Evolutionary conservation across 2,888 invertebrate species (phyloP), one percentile per base, ranked within the genome.

Genomic region (Cantharis nigra): DNA sequence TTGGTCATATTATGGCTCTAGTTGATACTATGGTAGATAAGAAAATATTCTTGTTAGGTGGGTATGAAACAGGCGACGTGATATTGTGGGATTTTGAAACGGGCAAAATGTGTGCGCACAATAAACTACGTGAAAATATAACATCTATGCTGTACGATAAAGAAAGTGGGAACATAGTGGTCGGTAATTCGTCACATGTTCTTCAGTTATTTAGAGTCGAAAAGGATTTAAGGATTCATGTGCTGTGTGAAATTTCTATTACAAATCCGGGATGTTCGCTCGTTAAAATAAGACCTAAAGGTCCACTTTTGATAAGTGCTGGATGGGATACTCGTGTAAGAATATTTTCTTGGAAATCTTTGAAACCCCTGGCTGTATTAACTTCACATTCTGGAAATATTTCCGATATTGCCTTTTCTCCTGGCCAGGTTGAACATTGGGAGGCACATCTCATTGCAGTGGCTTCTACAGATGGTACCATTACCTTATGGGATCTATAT

Each of bases 401-500:
- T 71, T 92, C 94, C 85, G 94, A 95, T 86, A 91, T 95, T 75
- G 91, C 91, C 65, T 95, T 93, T 88, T 94, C 95, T 3, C 88
- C 89, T 0, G 90, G 90, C 69, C 90, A 91, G 80, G 92, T 95
- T 9, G 90, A 91, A 75, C 63, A 33, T 14, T 95, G 94, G 92
- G 92, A 92, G 72, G 91, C 93, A n/a, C 91, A 92, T 76, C 91
- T 95, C n/a, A 93, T 95, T 93, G 95, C 95, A 13, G 94, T 93
- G 0, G 92, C 92, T 67, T 93, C 94, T 23, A 91, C 93, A 79
- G 95, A 96, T 87, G 93, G 94, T 81, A 92, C 92, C 84, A 93
- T 96, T 82, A 93, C 94, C 5, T 90, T 96, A 75, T 96, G 95
- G 95, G 93, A 94, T 89, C 90, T 96, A 83, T 96, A 95, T 86